Evolutionary conservation across 2,888 invertebrate genomes (phyloP), one percentile per base, ranked within the genome.

Genomic region (Rhagonycha fulva): DNA sequence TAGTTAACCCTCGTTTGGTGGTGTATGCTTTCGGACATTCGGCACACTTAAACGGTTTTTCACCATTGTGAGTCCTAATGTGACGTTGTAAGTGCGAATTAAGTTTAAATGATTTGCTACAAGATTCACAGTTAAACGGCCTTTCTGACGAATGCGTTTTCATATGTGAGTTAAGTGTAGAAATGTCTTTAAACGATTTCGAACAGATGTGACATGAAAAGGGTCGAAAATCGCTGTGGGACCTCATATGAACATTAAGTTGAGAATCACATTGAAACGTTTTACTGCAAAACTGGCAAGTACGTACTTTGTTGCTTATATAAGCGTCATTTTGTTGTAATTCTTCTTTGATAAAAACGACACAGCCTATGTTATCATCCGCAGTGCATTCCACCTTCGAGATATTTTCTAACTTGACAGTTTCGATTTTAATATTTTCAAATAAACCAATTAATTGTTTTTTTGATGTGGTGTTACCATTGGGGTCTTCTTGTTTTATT

Each of bases 91-190:
- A 61, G 32, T 24, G 28, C 4, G 28, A 11, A 23, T 26, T 71
- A 3, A n/a, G 23, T 14, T 26, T 14, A 63, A 71, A 75, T 9
- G 14, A 19, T n/a, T 61, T 67, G 14, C 19, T n/a, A 9, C 74
- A 75, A 5, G n/a, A 11, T 24, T 12, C 24, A 47, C 74, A 75
- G 14, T 66, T 66, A 30, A 66, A 75, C 11, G 75, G 71, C 4
- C 60, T 14, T 26, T 60, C 62, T 4, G 30, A 60, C 7, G 66
- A 24, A 23, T 71, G 71, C 28, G 62, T 68, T 30, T 14, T 62
- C 11, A 26, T 61, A 23, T 75, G 75, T 1, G 28, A 61, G 9
- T 14, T 67, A 7, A 75, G 24, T 12, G 47, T 60, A 10, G 26
- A 19, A 14, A 26, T n/a, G 28, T 60, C 62, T 70, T 67, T 71